These are phyloP conservation scores for Pemphredon lugubris DNA, from an alignment of 2,888 invertebrate species.

Conservation along the genomic window DNA sequence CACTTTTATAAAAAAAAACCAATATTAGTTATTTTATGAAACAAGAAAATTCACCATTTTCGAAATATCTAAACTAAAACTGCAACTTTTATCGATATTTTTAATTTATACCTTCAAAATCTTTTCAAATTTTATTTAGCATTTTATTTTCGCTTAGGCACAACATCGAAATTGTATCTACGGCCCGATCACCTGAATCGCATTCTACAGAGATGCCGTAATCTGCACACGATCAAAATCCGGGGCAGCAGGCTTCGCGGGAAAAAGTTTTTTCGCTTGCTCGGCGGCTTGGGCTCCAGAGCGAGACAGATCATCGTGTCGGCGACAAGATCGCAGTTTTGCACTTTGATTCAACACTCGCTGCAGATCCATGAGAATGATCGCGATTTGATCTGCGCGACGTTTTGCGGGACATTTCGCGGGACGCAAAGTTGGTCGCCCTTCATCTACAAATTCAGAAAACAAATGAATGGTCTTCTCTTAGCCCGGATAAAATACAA, in stretches of 20 bases:
- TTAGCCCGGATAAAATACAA: slow-evolving; percentile 64
- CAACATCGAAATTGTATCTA: slow-evolving; percentile 66
- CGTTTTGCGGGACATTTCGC: too few relatives aligned
- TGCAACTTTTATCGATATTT: too few relatives aligned
- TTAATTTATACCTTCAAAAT: neutral
- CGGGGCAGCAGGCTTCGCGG: slow-evolving; percentile 68
- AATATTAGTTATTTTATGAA: too few relatives aligned
- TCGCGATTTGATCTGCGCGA: slow-evolving; percentile 55
- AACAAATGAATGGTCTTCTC: slow-evolving; percentile 35
- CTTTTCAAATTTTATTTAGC: too few relatives aligned
- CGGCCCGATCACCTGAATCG: slow-evolving; percentile 66
- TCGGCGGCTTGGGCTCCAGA: slow-evolving; percentile 64
- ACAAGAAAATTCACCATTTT: neutral
- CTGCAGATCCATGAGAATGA: slow-evolving; percentile 60
- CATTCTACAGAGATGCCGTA: slow-evolving; percentile 69
- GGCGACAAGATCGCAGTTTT: slow-evolving; percentile 65
- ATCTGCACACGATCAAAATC: slow-evolving; percentile 70
- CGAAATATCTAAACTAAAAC: neutral
- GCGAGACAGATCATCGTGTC: slow-evolving; percentile 54
- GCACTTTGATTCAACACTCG: slow-evolving; percentile 64
- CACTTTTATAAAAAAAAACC: too few relatives aligned
- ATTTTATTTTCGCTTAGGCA: slow-evolving; percentile 45
- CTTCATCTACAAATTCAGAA: slow-evolving; percentile 61
- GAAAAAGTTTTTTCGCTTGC: slow-evolving; percentile 69
- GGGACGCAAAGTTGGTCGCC: slow-evolving; percentile 61